Evolutionary conservation across 2,113 vertebrate genomes (phyloP).

Genomic region (Calcarius ornatus): DNA sequence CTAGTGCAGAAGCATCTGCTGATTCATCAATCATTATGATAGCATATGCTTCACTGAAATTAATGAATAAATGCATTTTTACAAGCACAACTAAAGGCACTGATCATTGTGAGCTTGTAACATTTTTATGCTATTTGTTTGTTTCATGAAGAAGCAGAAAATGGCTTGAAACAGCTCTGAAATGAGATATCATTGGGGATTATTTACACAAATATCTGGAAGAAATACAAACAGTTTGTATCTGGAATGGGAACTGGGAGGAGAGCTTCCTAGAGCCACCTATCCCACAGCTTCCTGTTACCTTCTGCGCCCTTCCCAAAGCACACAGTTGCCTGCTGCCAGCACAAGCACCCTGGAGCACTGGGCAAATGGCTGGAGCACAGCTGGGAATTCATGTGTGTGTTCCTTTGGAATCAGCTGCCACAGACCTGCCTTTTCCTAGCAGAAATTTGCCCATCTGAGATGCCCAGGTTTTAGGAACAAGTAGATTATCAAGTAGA

Average conservation of each 20-base stretch:
- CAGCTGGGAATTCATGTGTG: not conserved
- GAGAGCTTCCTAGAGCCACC: not conserved
- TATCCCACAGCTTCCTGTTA: not conserved
- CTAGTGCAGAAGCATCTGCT: not conserved
- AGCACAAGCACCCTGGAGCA: not conserved
- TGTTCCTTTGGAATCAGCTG: not conserved
- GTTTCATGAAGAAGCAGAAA: not conserved
- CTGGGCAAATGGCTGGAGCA: not conserved
- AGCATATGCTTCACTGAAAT: not conserved
- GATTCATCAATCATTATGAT: not conserved
- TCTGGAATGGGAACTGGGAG: not conserved
- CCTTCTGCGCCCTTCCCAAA: not conserved
- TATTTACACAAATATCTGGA: not conserved
- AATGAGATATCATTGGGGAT: accelerated
- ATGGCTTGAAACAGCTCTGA: not conserved
- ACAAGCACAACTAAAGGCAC: accelerated
- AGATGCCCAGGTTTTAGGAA: not conserved
- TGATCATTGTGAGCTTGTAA: not conserved
- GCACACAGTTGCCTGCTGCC: not conserved
- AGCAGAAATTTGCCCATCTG: not conserved
- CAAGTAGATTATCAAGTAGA: not conserved
- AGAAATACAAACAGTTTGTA: not conserved
- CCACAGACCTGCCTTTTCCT: not conserved
- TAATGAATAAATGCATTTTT: not conserved
- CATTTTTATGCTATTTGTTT: not conserved